Evolutionary conservation across 2,113 vertebrate genomes (phyloP).

Genomic region (Larimichthys crocea): DNA sequence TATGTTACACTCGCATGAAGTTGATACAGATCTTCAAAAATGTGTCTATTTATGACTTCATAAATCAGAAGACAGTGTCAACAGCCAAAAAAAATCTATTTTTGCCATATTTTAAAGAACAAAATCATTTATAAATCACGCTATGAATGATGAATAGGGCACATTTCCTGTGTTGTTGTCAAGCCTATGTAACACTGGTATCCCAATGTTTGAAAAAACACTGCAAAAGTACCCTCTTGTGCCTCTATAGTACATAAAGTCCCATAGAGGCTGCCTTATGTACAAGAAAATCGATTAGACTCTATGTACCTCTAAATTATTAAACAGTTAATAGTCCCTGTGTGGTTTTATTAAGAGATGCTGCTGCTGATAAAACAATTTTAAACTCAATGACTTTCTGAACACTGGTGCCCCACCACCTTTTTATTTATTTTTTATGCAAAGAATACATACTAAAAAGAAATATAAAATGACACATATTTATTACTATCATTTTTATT

Average conservation of each 20-base stretch:
- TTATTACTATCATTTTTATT: background rate
- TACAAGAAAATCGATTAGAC: background rate
- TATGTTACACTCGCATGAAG: no score
- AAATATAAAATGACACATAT: conserved; percentile 18
- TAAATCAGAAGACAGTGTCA: no score
- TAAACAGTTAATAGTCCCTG: background rate
- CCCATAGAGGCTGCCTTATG: background rate
- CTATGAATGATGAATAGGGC: no score
- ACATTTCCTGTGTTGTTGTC: background rate
- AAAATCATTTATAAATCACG: no score
- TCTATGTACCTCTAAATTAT: background rate
- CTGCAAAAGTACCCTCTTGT: background rate
- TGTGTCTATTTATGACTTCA: no score
- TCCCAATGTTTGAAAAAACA: no score
- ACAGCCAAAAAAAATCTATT: no score
- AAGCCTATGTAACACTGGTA: background rate
- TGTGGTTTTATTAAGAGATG: background rate
- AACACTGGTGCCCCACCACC: background rate
- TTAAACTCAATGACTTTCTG: background rate
- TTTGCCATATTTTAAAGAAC: no score
- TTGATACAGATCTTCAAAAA: no score
- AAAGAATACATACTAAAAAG: background rate
- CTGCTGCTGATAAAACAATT: background rate
- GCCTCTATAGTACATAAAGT: background rate
- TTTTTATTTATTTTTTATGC: background rate